Evolutionary conservation across 1,140 invertebrate genomes (phyloP), one percentile per base, ranked within the genome.

Genomic region (Heliconius nattereri): DNA sequence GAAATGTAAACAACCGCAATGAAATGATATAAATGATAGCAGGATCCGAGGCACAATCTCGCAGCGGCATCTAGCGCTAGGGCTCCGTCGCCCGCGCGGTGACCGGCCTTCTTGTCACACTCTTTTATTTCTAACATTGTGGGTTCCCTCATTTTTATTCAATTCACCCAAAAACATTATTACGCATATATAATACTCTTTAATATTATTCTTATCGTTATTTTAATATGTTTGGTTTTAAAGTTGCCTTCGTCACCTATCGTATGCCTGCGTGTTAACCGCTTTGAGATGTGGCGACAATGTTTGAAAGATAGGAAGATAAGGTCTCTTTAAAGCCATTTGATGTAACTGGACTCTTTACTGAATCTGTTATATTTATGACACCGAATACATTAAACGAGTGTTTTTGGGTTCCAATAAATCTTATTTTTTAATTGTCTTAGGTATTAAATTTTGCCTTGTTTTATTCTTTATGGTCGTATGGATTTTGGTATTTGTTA

Each of bases 21-120:
- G 92, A 93, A 92, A 91, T 89, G 87, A 90, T 93, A 91, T 92
- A 93, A 94, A 90, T 90, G 91, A 93, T 91, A 91, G 89, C 83
- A 83, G 87, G 82, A 81, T 74, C 75, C 79, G 79, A 86, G 83
- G 79, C 83, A 75, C 73, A 90, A 94, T 94, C 92, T 87, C 77
- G 6, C 78, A 85, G 91, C 91, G 92, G 91, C 91, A 94, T 94
- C 92, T 92, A 83, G 82, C 80, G 79, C 85, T 84, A 83, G 85
- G 80, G 80, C 83, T 13, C 60, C 60, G 26, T 66, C 60, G 60
- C 26, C 60, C 3, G 60, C 60, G 23, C 80, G 52, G 76, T 75
- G 81, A 82, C 85, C 74, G 83, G 80, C 85, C 57, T 54, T 57
- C 85, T 85, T 89, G 89, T 90, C 90, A 84, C 81, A 87, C 85